A percentile compares a stretch with the other conserved stretches of the same genome.
These are phyloP conservation scores for Trachemys scripta DNA, from an alignment of 2,113 vertebrate species.

Conservation along the genomic window DNA sequence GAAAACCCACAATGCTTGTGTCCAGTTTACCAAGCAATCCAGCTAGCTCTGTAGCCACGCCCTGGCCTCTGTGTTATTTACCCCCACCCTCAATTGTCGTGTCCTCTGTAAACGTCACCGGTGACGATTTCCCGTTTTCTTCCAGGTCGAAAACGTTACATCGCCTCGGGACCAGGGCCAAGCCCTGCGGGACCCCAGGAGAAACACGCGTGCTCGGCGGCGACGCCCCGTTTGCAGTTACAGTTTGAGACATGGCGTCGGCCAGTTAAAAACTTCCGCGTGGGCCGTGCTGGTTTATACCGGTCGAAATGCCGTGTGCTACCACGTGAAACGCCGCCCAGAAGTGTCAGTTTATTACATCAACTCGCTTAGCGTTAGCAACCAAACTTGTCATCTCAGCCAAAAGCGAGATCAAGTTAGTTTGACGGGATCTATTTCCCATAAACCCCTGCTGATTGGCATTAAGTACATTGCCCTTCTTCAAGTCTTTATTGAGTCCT, in stretches of 20 bases:
- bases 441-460: background rate
- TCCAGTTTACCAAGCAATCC: background rate
- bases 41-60: background rate
- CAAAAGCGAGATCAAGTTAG: background rate
- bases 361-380: background rate
- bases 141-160: too few species aligned
- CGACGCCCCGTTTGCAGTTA: too few species aligned
- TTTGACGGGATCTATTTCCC: background rate
- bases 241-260: too few species aligned
- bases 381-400: background rate
- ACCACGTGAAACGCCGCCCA: fast-evolving
- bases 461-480: background rate
- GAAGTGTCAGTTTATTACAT: background rate
- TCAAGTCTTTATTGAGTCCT: background rate
- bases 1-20: background rate
- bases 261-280: too few species aligned
- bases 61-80: background rate
- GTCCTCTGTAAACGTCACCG: too few species aligned
- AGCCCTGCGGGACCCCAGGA: too few species aligned
- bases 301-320: background rate
- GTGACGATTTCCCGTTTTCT: too few species aligned
- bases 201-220: too few species aligned
- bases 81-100: too few species aligned
- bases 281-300: too few species aligned
- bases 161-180: too few species aligned